A percentile compares a stretch with the other conserved stretches of the same genome.
Conservation (phyloP, 2,888 invertebrate genomes). For the Tenthredo distinguenda region DNA sequence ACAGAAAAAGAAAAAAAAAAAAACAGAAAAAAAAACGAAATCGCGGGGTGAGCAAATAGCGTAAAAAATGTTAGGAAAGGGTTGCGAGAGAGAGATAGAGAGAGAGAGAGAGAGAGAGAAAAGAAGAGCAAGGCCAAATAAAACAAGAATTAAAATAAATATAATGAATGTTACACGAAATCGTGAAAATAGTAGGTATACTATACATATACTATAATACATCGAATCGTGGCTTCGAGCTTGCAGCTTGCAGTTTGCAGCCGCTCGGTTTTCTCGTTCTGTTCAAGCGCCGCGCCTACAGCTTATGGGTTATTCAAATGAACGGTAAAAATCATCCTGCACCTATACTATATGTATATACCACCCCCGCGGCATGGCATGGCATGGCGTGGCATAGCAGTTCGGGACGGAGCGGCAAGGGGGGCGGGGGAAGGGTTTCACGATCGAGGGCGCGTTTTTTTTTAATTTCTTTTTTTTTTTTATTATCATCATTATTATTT, state of each 20-base stretch:
- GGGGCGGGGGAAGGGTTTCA: background rate
- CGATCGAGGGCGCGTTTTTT: slow-evolving; percentile 1
- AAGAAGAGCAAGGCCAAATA: background rate
- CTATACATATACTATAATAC: background rate
- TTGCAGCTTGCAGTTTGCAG: background rate
- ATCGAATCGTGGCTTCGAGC: background rate
- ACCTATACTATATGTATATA: background rate
- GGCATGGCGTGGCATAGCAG: background rate
- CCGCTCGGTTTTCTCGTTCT: background rate
- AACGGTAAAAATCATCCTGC: slow-evolving; percentile 74
- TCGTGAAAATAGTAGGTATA: background rate
- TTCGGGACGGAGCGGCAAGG: background rate
- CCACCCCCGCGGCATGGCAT: background rate
- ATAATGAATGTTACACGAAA: background rate
- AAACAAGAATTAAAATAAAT: background rate
- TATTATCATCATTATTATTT: background rate
- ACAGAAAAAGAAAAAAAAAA: background rate
- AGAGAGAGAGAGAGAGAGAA: background rate
- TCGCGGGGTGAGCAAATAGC: background rate
- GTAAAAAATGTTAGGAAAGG: background rate
- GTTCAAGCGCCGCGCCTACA: slow-evolving; percentile 44
- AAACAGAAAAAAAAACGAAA: background rate
- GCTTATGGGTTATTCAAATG: slow-evolving; percentile 75
- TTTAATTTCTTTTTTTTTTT: background rate
- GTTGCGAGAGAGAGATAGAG: background rate